Evolutionary conservation across 1,140 invertebrate species (phyloP).

Genomic region (Ylistrum balloti): DNA sequence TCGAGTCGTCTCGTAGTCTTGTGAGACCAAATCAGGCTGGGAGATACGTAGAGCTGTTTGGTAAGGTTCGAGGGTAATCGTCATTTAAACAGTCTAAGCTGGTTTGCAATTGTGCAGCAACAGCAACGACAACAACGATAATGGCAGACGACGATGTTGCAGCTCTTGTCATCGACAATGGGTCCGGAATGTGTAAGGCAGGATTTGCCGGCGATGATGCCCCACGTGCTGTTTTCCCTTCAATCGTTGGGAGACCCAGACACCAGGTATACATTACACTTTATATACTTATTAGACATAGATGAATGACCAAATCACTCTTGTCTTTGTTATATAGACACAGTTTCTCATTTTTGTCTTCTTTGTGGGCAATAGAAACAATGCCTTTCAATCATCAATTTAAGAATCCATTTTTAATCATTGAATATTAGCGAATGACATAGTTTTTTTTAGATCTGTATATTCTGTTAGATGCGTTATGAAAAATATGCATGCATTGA

Average conservation of each 20-base stretch:
- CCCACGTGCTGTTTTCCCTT: slow-evolving; percentile 15
- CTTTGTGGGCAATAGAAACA: background rate
- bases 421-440: too few species aligned
- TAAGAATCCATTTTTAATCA: too few species aligned
- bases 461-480: background rate
- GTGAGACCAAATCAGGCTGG: slow-evolving; percentile 1
- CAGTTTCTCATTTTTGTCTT: background rate
- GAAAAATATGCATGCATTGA: background rate
- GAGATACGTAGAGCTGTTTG: background rate
- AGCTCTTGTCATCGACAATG: slow-evolving; percentile 19
- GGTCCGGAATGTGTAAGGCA: background rate
- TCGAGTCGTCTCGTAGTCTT: slow-evolving; percentile 32
- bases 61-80: background rate
- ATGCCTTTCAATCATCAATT: too few species aligned
- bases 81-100: slow-evolving; percentile 26
- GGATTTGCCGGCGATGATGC: slow-evolving; percentile 1
- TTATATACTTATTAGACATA: too few species aligned
- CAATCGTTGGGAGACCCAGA: slow-evolving; percentile 1
- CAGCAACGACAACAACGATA: slow-evolving; percentile 17
- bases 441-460: background rate
- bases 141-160: slow-evolving; percentile 15
- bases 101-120: slow-evolving; percentile 15
- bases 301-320: too few species aligned
- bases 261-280: background rate
- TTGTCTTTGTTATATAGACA: too few species aligned